Conservation (phyloP, 2,888 invertebrate species). For the Hypsopygia costalis region DNA sequence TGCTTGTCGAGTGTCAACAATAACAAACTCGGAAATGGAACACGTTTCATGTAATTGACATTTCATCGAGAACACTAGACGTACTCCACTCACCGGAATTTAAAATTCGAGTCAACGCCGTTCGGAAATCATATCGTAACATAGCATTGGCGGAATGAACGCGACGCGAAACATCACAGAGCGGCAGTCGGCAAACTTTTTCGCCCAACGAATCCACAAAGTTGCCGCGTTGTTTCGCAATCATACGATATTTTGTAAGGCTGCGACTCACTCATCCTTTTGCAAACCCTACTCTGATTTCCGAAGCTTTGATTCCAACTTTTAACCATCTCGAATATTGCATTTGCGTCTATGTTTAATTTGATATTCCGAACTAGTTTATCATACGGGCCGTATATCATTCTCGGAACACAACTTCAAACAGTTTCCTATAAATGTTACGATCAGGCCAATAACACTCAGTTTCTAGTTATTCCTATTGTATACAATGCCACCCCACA, state of each 20-base stretch:
- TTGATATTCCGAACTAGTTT: slow-evolving; percentile 56
- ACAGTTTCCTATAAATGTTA: slow-evolving; percentile 48
- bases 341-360: slow-evolving; percentile 66
- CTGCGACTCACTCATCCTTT: slow-evolving; percentile 63
- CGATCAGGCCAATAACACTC: slow-evolving; percentile 75
- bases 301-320: slow-evolving; percentile 76
- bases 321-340: slow-evolving; percentile 73
- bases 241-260: slow-evolving; percentile 74
- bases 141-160: slow-evolving; percentile 31
- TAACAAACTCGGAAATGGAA: too few relatives aligned
- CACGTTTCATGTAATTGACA: too few relatives aligned
- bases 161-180: slow-evolving; percentile 34
- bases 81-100: too few relatives aligned
- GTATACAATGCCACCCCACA: slow-evolving; percentile 65
- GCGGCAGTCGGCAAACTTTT: slow-evolving; percentile 65
- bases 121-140: slow-evolving; percentile 37
- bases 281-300: slow-evolving; percentile 72
- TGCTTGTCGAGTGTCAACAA: too few relatives aligned
- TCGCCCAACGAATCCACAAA: slow-evolving; percentile 53
- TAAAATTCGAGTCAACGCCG: slow-evolving; percentile 25
- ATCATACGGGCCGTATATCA: slow-evolving; percentile 32
- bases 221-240: slow-evolving; percentile 67
- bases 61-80: too few relatives aligned
- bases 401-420: slow-evolving; percentile 42
- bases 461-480: slow-evolving; percentile 71